A percentile compares a stretch with the other conserved stretches of the same genome.
phyloP scores from a whole-genome alignment of 30 jellyfish, hydroid and myxozoan species.

The Aurelia coerulea region DNA sequence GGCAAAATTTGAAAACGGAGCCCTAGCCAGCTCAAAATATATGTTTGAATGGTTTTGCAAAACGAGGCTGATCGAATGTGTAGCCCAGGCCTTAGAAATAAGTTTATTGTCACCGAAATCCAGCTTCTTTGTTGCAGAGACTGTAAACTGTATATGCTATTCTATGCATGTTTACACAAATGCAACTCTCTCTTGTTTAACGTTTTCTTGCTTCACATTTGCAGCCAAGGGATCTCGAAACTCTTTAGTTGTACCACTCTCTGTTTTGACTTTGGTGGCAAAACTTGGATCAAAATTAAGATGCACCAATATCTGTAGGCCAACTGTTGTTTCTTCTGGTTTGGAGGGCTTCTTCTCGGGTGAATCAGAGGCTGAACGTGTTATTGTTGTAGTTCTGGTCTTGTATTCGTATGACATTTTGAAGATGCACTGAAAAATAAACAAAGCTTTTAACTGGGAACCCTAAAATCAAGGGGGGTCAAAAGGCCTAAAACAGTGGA shows the following conservation, averaged over 20 bases:
- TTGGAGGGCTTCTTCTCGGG: slow-evolving; percentile 37
- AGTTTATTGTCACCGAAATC: too few relatives aligned
- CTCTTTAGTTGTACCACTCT: background rate
- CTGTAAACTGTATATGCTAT: too few relatives aligned
- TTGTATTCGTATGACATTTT: slow-evolving; percentile 80
- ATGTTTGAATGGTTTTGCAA: too few relatives aligned
- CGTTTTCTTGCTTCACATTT: background rate
- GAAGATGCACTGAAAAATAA: slow-evolving; percentile 64
- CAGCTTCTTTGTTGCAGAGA: too few relatives aligned
- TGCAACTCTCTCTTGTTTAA: too few relatives aligned
- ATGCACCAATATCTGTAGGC: slow-evolving; percentile 59
- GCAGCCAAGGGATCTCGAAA: slow-evolving; percentile 41
- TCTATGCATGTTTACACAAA: background rate
- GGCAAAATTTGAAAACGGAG: too few relatives aligned
- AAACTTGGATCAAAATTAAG: slow-evolving; percentile 3
- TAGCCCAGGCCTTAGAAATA: too few relatives aligned
- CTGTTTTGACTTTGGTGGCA: slow-evolving; percentile 11
- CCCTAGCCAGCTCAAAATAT: too few relatives aligned
- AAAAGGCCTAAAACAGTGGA: too few relatives aligned
- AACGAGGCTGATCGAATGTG: too few relatives aligned
- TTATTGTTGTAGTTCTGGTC: slow-evolving; percentile 57
- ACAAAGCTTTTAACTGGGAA: background rate
- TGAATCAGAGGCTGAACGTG: slow-evolving; percentile 36
- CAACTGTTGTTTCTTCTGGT: slow-evolving; percentile 43
- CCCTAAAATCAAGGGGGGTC: too few relatives aligned